Evolutionary conservation across 2,797 vertebrate genomes (phyloP), one percentile per base, ranked within the genome.

Genomic region (Sebastes miniatus): DNA sequence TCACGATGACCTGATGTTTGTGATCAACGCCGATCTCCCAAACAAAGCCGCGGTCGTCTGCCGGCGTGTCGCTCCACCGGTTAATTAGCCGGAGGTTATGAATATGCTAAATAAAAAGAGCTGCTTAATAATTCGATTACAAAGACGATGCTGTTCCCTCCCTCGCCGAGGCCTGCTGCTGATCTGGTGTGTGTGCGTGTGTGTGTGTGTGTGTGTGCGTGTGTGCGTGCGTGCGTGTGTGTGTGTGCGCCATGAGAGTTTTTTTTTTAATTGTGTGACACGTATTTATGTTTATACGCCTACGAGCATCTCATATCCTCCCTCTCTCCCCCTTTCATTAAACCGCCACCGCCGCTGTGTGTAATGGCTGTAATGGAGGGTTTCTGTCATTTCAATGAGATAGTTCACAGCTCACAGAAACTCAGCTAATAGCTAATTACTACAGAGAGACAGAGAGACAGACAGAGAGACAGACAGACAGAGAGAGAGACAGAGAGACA

Each of bases 341-440:
- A 71, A 52, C 27, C 58, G 27, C 76, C 80, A 68, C 69, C 77
- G 84, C 58, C 80, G 5, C 74, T 27, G 73, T 81, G 84, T 65
- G 69, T 69, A 69, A 68, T 66, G 84, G 73, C 70, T 77, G 71
- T 92, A 92, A 92, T 93, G 80, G 79, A 88, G 77, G 84, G 81
- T 90, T 90, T 88, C 83, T 91, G 85, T 91, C 89, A 87, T 78
- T 76, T 89, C 87, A 87, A 70, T 81, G 90, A 85, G 90, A 80
- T 81, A 64, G 86, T 90, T 89, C 89, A 88, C 87, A 80, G 89
- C 89, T 89, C 82, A 79, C 69, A 90, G 85, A 84, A 88, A 88
- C 88, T 82, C 87, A 34, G 91, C 89, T 90, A 90, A 92, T 90
- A 83, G 91, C 87, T 92, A 83, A 91, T 92, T 92, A 91, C 89